These are phyloP conservation scores for Penaeus indicus DNA, from an alignment of 1,140 invertebrate genomes.

Conservation along the genomic window DNA sequence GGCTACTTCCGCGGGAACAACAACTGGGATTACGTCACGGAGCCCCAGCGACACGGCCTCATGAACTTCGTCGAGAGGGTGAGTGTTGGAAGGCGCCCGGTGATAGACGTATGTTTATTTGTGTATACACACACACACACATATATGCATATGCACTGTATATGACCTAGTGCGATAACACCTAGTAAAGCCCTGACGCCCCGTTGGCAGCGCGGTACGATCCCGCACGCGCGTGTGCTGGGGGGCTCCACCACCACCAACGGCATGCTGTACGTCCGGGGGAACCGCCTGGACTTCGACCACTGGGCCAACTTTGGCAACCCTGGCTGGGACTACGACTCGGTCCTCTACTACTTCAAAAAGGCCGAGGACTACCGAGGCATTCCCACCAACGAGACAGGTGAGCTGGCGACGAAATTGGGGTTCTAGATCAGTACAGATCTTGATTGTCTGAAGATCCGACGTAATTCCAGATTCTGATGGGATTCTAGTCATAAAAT, in stretches of 20 bases:
- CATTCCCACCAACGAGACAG: not conserved
- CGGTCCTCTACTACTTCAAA: slow-evolving; percentile 86
- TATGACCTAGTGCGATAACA: too few species aligned
- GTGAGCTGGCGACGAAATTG: not conserved
- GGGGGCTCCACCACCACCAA: slow-evolving; percentile 81
- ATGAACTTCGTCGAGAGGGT: slow-evolving; percentile 38
- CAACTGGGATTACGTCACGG: slow-evolving; percentile 25
- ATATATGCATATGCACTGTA: too few species aligned
- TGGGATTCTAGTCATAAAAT: too few species aligned
- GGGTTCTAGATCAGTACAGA: not conserved
- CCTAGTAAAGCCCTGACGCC: too few species aligned
- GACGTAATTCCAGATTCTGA: too few species aligned
- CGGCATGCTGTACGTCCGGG: slow-evolving; percentile 93
- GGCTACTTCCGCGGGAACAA: slow-evolving; percentile 34
- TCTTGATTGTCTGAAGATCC: too few species aligned
- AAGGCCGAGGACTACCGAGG: slow-evolving; percentile 79
- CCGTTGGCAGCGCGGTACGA: slow-evolving; percentile 21
- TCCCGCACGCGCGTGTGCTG: slow-evolving; percentile 49
- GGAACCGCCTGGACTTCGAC: slow-evolving; percentile 90
- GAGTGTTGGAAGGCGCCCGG: not conserved
- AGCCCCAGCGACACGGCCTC: slow-evolving; percentile 36
- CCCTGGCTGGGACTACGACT: slow-evolving; percentile 89
- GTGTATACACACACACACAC: not conserved
- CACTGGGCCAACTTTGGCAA: slow-evolving; percentile 91
- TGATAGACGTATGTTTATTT: not conserved